Base-by-base conservation (phyloP, 2,888 invertebrate genomes). In the Prosopocoilus inquinatus region DNA sequence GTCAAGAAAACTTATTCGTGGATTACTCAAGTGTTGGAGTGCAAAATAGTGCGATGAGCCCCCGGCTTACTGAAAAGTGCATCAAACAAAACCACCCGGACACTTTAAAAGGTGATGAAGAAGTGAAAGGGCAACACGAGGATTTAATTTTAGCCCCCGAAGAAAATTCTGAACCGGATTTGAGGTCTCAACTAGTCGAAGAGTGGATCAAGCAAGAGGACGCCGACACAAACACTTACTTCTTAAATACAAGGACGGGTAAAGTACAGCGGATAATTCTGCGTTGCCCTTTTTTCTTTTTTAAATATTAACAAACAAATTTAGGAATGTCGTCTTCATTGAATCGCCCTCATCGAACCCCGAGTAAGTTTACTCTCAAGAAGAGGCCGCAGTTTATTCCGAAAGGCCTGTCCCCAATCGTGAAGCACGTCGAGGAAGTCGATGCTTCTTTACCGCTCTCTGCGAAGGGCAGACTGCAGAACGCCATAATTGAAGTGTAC, bases 361-460 rank as follows among this genome's bases (percentile, higher is more conserved):
- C 66, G 34, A 53, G 55, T 0, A 66, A 69, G 50, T 68, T 81
- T 78, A 66, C 72, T 57, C 67, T 84, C 9, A 75, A 70, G 47
- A 74, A 74, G 62, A 75, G 84, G 64, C 72, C 71, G n/a, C 71
- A 75, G 28, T 82, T 82, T 70, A 60, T 84, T 33, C 84, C 84
- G 1, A 84, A 84, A 80, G 84, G 85, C 9, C 75, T 83, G 75
- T 84, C 84, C 7, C 84, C 80, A 43, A 80, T 83, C 59, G 76
- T 82, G 47, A 69, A 75, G 63, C 77, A 77, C 57, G 61, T 53
- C n/a, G 65, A 68, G 45, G 44, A 63, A 47, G 55, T 73, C 7
- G 65, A 71, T 20, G 55, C 54, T 33, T 63, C 66, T 9, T 59
- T 76, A 55, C 73, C 70, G 50, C 73, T 72, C n/a, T 63, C 66